Conservation (phyloP, 2,888 invertebrate genomes). For the Agrenia bidenticulata region DNA sequence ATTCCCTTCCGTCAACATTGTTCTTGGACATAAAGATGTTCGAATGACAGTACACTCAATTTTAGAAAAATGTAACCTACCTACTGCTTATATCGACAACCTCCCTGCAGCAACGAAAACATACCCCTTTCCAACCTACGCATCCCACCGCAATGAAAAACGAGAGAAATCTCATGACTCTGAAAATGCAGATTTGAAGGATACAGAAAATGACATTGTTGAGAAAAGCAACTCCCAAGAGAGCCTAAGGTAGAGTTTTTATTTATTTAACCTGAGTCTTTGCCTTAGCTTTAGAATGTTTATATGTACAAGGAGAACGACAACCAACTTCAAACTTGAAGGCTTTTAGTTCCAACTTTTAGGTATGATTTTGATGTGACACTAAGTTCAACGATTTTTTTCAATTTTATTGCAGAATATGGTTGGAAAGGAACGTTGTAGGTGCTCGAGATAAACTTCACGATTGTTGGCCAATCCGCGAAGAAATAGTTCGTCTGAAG, state of each 20-base stretch:
- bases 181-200: conserved; percentile 2
- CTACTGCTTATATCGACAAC: conserved; percentile 82
- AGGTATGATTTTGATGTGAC: too few species aligned
- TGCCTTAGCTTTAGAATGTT: too few species aligned
- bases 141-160: too few species aligned
- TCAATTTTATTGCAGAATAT: conserved; percentile 61
- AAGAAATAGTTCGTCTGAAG: conserved; percentile 72
- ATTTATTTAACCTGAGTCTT: too few species aligned
- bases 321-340: too few species aligned
- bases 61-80: conserved; percentile 76
- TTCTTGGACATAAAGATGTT: conserved; percentile 68
- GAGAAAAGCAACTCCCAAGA: conserved; percentile 28
- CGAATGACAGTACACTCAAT: conserved; percentile 73
- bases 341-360: neutral
- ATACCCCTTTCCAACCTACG: too few species aligned
- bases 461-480: conserved; percentile 67
- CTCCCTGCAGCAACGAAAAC: conserved; percentile 24
- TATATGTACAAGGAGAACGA: too few species aligned
- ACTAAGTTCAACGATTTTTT: too few species aligned
- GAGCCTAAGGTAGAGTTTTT: conserved; percentile 35
- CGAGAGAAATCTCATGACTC: conserved; percentile 9
- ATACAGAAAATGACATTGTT: conserved; percentile 26
- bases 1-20: conserved; percentile 70
- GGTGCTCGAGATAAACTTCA: conserved; percentile 68
- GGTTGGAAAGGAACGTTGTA: conserved; percentile 71